phyloP scores from a whole-genome alignment of 2,797 vertebrate genomes.

The Cynopterus sphinx region DNA sequence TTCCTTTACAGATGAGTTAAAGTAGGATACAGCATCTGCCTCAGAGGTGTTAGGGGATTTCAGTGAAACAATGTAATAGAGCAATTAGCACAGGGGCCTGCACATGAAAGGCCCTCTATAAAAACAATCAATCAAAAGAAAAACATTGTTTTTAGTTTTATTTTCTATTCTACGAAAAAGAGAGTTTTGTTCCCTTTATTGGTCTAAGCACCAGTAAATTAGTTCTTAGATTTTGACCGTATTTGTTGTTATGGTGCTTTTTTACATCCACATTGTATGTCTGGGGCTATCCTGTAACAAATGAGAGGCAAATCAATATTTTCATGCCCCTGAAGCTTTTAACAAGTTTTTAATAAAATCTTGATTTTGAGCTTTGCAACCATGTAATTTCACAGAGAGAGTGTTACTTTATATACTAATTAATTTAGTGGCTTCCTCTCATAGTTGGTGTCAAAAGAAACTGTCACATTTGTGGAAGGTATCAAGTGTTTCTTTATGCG shows the following conservation, averaged over 20 bases:
- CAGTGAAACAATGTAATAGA: neutral
- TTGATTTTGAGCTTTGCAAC: neutral
- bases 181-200: neutral
- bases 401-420: neutral
- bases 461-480: neutral
- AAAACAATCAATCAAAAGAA: neutral
- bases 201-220: neutral
- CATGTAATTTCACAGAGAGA: neutral
- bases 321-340: neutral
- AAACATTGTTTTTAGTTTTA: neutral
- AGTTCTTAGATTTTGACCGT: neutral
- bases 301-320: neutral
- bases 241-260: neutral
- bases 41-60: neutral
- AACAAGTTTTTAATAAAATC: neutral
- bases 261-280: neutral
- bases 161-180: neutral
- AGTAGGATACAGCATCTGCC: neutral
- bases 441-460: neutral
- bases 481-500: neutral
- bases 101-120: neutral
- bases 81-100: neutral
- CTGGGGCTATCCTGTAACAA: neutral
- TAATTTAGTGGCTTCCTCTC: neutral
- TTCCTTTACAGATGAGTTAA: neutral